A percentile compares a stretch with the other conserved stretches of the same genome.
phyloP scores from a whole-genome alignment of 1,140 invertebrate species.

The Drosophila orosa region DNA sequence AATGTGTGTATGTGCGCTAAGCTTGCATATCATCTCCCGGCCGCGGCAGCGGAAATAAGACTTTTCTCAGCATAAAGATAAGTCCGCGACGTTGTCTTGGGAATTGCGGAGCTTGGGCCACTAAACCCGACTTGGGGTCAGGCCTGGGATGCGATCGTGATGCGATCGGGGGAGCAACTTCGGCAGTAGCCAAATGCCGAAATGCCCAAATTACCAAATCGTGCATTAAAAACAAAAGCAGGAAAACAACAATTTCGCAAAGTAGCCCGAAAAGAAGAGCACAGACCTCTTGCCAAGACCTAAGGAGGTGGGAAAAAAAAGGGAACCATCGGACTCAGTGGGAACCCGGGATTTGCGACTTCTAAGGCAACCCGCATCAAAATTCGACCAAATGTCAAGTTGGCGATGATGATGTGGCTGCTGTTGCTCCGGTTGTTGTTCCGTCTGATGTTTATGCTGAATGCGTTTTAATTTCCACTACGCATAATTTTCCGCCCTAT shows the following conservation, averaged over 20 bases:
- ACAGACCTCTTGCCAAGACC: slow-evolving; percentile 14
- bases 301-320: background rate
- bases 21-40: slow-evolving; percentile 11
- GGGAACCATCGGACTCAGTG: slow-evolving; percentile 2
- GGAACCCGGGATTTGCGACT: slow-evolving; percentile 8
- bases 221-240: slow-evolving; percentile 59
- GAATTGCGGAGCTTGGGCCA: slow-evolving; percentile 44
- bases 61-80: slow-evolving; percentile 32
- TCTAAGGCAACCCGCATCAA: slow-evolving; percentile 50
- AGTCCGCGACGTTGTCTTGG: slow-evolving; percentile 30
- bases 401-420: slow-evolving; percentile 20
- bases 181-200: slow-evolving; percentile 56
- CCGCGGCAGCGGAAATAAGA: slow-evolving; percentile 30
- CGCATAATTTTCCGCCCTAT: slow-evolving; percentile 78
- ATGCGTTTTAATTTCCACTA: slow-evolving; percentile 62
- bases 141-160: slow-evolving; percentile 60
- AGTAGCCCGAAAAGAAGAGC: slow-evolving; percentile 25
- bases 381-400: slow-evolving; percentile 56
- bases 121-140: slow-evolving; percentile 37
- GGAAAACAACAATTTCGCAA: slow-evolving; percentile 74
- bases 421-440: slow-evolving; percentile 9
- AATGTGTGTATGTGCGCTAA: slow-evolving; percentile 5
- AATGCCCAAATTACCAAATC: slow-evolving; percentile 73
- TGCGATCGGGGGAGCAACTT: slow-evolving; percentile 54
- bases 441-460: slow-evolving; percentile 27